These are phyloP conservation scores for Gambusia yucatana DNA, from an alignment of 2,797 vertebrate species.

Conservation along the genomic window DNA sequence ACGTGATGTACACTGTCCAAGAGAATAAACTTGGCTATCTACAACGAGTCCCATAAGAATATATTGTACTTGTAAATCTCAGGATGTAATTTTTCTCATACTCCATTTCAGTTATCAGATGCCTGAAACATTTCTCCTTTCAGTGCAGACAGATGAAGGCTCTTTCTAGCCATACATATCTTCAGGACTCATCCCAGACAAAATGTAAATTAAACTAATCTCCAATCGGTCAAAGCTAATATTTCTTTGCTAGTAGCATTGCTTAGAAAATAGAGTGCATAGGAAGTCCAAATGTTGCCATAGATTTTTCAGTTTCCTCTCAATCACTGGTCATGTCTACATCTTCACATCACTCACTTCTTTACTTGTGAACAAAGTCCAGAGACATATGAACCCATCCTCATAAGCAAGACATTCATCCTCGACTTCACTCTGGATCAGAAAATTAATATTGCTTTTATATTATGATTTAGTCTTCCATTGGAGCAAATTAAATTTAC, in stretches of 20 bases:
- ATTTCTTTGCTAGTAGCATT: background rate
- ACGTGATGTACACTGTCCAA: background rate
- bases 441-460: background rate
- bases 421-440: too few species aligned
- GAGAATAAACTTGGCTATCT: background rate
- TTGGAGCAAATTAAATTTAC: background rate
- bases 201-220: background rate
- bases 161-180: background rate
- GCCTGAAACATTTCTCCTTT: background rate
- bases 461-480: background rate
- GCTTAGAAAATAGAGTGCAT: background rate
- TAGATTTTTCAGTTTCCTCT: too few species aligned
- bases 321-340: background rate
- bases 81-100: background rate
- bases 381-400: too few species aligned
- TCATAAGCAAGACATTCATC: too few species aligned
- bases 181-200: background rate
- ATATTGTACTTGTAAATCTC: background rate
- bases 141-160: background rate
- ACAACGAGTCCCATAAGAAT: background rate
- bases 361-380: too few species aligned
- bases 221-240: background rate
- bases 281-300: background rate
- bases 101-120: background rate
- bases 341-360: background rate